Base-by-base conservation (phyloP, 53 echinoderm and acorn worm species). In the Actinopyga echinites region DNA sequence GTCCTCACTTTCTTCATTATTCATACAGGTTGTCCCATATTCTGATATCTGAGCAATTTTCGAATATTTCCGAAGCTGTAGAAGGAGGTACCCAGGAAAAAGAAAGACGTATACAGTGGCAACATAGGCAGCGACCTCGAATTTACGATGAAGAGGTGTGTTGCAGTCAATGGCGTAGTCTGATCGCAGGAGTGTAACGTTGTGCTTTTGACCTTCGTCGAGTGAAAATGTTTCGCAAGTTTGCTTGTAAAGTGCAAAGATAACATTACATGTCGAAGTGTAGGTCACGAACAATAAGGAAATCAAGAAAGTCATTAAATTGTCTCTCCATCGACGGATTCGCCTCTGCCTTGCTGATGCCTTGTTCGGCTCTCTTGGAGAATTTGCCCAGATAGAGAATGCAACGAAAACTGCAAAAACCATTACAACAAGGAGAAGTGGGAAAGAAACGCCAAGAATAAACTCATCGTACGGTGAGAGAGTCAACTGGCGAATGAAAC, bases 201-300 rank as follows among this genome's bases (percentile, higher is more conserved):
- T 61, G 38, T 62, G 40, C 28, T 38, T 25, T 22, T 37, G 17
- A 9, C 17, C 10, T 57, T 62, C 81, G 36, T 80, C 63, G 9
- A 80, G 44, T 23, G 60, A n/a, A 62, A 57, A 80, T 13, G 24
- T 40, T 3, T 80, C 81, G 25, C 81, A 80, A 4, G 81, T 62
- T 13, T 57, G 63, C 22, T 37, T 37, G 63, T 40, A 80, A 8
- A 80, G 42, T 1, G 60, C 81, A 62, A 80, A 80, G 3, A 56
- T 60, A 25, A 80, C 81, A 61, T 80, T 80, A 38, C 81, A 80
- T 19, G 81, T 80, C 1, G 60, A 80, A 0, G 81, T 59, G 28
- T 80, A 80, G 22, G 81, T 80, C 9, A 80, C 62, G 28, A 80
- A 80, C 19, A 80, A n/a, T 31, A 62, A 20, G 24, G 36, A 36